Evolutionary conservation across 2,888 invertebrate genomes (phyloP).

Genomic region (Timema cristinae): DNA sequence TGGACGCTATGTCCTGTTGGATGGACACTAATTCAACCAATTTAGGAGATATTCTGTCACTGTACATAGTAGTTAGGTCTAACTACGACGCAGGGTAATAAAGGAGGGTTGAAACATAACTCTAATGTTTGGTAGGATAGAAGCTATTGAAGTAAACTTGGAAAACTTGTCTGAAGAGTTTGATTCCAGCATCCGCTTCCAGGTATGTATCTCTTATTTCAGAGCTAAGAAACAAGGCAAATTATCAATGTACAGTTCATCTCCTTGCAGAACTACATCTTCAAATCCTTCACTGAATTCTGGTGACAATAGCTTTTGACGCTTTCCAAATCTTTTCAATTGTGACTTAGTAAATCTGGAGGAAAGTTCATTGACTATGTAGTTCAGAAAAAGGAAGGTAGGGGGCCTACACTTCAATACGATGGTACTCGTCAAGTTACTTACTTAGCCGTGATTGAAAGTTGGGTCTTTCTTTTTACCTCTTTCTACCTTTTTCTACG

Average conservation of each 20-base stretch:
- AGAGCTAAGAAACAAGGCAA: constrained; percentile 6
- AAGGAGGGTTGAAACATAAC: constrained; percentile 4
- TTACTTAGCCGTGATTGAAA: not conserved
- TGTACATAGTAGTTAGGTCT: not conserved
- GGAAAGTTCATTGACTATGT: not conserved
- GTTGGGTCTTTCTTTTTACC: not conserved
- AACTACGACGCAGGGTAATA: not conserved
- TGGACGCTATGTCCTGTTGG: not conserved
- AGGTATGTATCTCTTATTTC: not conserved
- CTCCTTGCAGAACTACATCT: constrained; percentile 11
- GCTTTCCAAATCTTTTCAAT: not conserved
- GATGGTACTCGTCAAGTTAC: constrained; percentile 1
- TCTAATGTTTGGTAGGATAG: constrained; percentile 3
- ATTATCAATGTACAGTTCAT: not conserved
- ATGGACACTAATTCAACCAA: not conserved
- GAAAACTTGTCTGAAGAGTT: constrained; percentile 9
- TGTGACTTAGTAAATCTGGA: not conserved
- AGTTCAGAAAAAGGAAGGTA: constrained; percentile 8
- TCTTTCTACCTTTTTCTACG: not conserved
- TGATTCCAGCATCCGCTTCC: not conserved
- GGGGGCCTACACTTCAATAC: not conserved
- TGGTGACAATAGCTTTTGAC: constrained; percentile 9
- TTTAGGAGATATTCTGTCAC: constrained; percentile 9
- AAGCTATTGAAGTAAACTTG: not conserved
- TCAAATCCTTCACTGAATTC: constrained; percentile 1